phyloP scores from a whole-genome alignment of 2,888 invertebrate genomes.

The Iphiclides podalirius region DNA sequence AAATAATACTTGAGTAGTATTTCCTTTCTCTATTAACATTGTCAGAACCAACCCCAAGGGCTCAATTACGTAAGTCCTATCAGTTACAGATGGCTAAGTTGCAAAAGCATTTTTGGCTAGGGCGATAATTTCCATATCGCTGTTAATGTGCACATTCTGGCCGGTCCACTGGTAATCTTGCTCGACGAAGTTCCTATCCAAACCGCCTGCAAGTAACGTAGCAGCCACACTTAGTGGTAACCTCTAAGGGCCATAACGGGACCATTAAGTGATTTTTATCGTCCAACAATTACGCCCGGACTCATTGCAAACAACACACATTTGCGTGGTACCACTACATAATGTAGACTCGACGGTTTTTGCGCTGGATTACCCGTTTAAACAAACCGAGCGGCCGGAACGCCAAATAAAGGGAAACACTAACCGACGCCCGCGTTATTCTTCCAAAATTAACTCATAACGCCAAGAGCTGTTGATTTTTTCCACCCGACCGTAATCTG shows the following conservation, averaged over 20 bases:
- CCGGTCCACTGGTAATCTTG: slow-evolving; percentile 25
- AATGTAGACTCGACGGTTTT: slow-evolving; percentile 60
- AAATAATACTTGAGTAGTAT: too few relatives aligned
- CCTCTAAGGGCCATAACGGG: slow-evolving; percentile 52
- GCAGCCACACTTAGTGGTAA: slow-evolving; percentile 48
- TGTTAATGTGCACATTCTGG: neutral
- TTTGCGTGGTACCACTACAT: slow-evolving; percentile 60
- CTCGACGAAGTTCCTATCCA: slow-evolving; percentile 27
- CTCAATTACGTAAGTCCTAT: too few relatives aligned
- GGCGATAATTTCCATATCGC: too few relatives aligned
- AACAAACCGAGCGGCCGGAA: slow-evolving; percentile 69
- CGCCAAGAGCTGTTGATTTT: slow-evolving; percentile 72
- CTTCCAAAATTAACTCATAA: slow-evolving; percentile 80
- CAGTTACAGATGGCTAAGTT: too few relatives aligned
- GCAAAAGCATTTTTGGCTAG: too few relatives aligned
- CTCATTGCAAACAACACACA: slow-evolving; percentile 59
- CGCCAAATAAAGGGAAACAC: slow-evolving; percentile 74
- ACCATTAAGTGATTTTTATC: slow-evolving; percentile 72
- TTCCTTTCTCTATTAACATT: too few relatives aligned
- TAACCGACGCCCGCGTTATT: slow-evolving; percentile 71
- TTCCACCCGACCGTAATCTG: slow-evolving; percentile 69
- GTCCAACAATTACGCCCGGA: slow-evolving; percentile 60
- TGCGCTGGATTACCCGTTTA: slow-evolving; percentile 71
- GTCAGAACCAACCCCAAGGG: too few relatives aligned
- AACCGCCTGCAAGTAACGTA: slow-evolving; percentile 27